These are phyloP conservation scores for Caradrina kadenii DNA, from an alignment of 2,888 invertebrate species.

Conservation along the genomic window DNA sequence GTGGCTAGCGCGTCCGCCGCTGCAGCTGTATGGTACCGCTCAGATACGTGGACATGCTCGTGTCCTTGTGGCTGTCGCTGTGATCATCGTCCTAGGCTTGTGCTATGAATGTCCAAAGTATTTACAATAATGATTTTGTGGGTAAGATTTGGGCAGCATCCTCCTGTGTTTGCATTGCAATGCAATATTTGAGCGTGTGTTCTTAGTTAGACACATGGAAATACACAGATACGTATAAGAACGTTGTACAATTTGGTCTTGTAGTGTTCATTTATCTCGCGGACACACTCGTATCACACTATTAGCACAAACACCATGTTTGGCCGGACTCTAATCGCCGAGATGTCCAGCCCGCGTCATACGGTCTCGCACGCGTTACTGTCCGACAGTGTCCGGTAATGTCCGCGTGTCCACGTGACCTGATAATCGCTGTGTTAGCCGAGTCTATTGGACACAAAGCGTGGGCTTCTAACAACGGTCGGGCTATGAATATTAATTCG, in stretches of 20 bases:
- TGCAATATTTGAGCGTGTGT: not conserved
- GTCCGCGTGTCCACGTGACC: conserved; percentile 33
- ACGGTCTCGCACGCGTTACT: conserved; percentile 35
- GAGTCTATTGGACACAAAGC: conserved; percentile 40
- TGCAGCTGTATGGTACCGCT: not conserved
- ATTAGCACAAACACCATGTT: conserved; percentile 8
- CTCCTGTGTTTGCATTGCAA: not conserved
- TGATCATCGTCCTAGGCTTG: not conserved
- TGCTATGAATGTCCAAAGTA: not conserved
- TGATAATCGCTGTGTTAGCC: conserved; percentile 37
- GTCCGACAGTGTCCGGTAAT: conserved; percentile 20
- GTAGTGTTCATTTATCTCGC: not conserved
- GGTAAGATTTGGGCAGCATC: not conserved
- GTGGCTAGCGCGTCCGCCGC: conserved; percentile 2
- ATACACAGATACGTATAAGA: not conserved
- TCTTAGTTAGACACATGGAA: not conserved
- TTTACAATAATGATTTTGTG: not conserved
- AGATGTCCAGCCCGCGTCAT: conserved; percentile 24
- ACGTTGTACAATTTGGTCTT: not conserved
- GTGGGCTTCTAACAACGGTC: conserved; percentile 34
- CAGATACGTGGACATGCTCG: not conserved
- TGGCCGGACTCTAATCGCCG: conserved; percentile 6
- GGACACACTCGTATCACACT: conserved; percentile 26
- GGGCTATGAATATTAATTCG: conserved; percentile 43
- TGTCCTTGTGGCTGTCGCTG: not conserved